Percentiles rank a stretch among this genome's conserved stretches.
Conservation (phyloP, 2,888 invertebrate species). For the Sinelater perroti region DNA sequence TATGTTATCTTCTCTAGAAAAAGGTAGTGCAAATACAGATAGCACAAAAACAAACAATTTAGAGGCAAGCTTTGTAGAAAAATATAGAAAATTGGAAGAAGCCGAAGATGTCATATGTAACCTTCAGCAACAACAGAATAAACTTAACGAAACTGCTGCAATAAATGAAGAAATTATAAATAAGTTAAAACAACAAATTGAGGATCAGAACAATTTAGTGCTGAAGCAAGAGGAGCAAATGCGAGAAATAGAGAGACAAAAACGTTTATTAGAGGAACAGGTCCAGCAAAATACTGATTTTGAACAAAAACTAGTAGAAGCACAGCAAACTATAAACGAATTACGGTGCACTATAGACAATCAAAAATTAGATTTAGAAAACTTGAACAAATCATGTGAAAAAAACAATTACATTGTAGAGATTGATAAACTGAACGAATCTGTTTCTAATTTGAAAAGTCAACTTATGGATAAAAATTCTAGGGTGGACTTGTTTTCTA, state of each 20-base stretch:
- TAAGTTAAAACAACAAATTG: constrained; percentile 8
- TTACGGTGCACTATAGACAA: constrained; percentile 26
- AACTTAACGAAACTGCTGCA: neutral
- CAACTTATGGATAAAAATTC: constrained; percentile 31
- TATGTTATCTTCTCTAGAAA: constrained; percentile 64
- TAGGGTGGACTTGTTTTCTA: constrained; percentile 35
- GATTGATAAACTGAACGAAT: constrained; percentile 36
- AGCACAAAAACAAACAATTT: constrained; percentile 14
- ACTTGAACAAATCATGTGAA: constrained; percentile 39
- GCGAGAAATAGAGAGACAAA: neutral
- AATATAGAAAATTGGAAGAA: neutral
- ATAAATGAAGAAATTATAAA: constrained; percentile 6
- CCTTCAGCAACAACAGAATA: neutral
- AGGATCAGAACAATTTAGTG: constrained; percentile 1
- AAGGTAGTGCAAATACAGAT: neutral
- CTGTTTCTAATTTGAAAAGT: constrained; percentile 36
- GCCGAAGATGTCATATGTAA: neutral
- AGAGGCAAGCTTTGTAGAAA: constrained; percentile 17
- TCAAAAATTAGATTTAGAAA: constrained; percentile 34
- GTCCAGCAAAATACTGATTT: neutral
- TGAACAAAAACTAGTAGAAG: constrained; percentile 6
- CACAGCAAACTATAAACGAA: constrained; percentile 31
- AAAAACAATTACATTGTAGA: constrained; percentile 32
- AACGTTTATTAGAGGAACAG: neutral
- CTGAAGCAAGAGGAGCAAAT: constrained; percentile 8